Base-by-base conservation (phyloP, 2,888 invertebrate species). In the Coremacera marginata region DNA sequence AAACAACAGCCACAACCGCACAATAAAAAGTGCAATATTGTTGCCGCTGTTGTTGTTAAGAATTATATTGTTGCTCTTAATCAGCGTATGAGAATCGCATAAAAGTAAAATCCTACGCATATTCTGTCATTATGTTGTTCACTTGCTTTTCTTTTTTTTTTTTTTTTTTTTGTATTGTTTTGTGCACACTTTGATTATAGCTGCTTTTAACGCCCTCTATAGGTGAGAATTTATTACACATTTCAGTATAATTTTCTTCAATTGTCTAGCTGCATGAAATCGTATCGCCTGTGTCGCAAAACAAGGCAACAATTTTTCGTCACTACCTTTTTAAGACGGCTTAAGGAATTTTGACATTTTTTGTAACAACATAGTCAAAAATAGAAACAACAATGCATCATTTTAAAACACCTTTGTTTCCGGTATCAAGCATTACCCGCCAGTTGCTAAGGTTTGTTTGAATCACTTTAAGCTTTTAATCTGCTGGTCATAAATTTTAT, bases 11-110 rank as follows among this genome's bases (percentile, higher is more conserved):
- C n/a, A 74, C 75, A 74, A 68, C 72, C 67, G 16, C 16, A 51
- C 60, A 70, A 70, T 27, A 75, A 70, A 51, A 25, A 70, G n/a
- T 60, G 60, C 68, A 57, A 44, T 70, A 19, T 55, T 70, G 57
- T 70, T 70, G 14, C 31, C 44, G 57, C 37, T 60, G 25, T 0
- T 68, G 22, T 37, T 72, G 77, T 78, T 76, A 65, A 27, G 22
- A 70, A 81, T 84, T 81, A 80, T 82, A 83, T 84, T 80, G 81
- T 82, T 80, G 75, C 70, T 65, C 78, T 76, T 78, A 85, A 86
- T 86, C 84, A 81, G 78, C 67, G 70, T 68, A 78, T 80, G 80
- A 52, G 75, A 77, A 84, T 84, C 85, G 80, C 78, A 72, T 71
- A 80, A 81, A 81, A 74, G 49, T 27, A 8, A 11, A 57, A 57